A percentile compares a stretch with the other conserved stretches of the same genome.
These are phyloP conservation scores for Dendroctonus ponderosae DNA, from an alignment of 1,140 invertebrate species.

Conservation along the genomic window DNA sequence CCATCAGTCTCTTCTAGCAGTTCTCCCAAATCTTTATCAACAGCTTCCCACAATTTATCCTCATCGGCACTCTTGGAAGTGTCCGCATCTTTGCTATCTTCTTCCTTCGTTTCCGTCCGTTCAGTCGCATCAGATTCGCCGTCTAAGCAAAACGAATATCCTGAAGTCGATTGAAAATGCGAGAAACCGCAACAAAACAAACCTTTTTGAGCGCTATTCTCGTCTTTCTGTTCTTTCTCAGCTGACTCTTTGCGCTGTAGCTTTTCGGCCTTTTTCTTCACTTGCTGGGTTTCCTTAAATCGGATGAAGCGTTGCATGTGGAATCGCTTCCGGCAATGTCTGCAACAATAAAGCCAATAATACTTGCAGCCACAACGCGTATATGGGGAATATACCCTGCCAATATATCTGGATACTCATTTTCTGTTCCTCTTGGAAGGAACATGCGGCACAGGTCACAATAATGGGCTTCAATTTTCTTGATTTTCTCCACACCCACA, in stretches of 20 bases:
- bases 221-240: constrained; percentile 42
- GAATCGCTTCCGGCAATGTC: constrained; percentile 68
- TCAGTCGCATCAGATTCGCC: too few species aligned
- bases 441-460: constrained; percentile 75
- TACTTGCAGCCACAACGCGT: background rate
- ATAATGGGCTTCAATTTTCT: constrained; percentile 69
- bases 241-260: constrained; percentile 58
- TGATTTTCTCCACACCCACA: constrained; percentile 73
- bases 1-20: constrained; percentile 64
- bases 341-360: constrained; percentile 26
- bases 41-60: constrained; percentile 70
- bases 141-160: too few species aligned
- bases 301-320: constrained; percentile 72
- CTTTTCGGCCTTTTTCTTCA: constrained; percentile 65
- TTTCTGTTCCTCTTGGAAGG: constrained; percentile 61
- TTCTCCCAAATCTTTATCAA: constrained; percentile 72
- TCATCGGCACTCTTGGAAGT: constrained; percentile 46
- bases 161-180: too few species aligned
- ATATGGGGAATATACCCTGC: constrained; percentile 42
- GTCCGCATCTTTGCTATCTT: constrained; percentile 24
- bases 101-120: constrained; percentile 38
- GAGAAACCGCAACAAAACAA: too few species aligned
- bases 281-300: constrained; percentile 69
- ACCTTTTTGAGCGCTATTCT: too few species aligned
- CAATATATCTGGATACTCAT: constrained; percentile 57